Conservation (phyloP, 2,888 invertebrate genomes). For the Parnassius mnemosyne region DNA sequence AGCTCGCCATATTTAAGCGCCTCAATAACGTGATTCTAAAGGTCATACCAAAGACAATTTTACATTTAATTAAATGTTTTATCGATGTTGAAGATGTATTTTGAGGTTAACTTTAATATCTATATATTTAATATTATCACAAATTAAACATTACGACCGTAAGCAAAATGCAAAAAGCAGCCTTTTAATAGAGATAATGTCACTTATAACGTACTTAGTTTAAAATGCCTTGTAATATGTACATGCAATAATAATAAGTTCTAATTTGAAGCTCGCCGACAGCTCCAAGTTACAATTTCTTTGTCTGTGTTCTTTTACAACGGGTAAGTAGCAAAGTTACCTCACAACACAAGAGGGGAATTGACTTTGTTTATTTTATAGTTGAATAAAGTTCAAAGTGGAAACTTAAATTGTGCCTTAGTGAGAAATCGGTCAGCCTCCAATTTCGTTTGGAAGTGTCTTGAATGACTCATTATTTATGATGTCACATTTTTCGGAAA, state of each 20-base stretch:
- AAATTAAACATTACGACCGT: conserved; percentile 2
- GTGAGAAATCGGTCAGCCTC: conserved; percentile 65
- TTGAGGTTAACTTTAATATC: conserved; percentile 24
- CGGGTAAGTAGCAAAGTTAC: conserved; percentile 34
- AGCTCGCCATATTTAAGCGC: conserved; percentile 15
- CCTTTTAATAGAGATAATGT: conserved; percentile 13
- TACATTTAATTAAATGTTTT: conserved; percentile 24
- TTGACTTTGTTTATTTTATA: conserved; percentile 69
- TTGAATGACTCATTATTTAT: conserved; percentile 3
- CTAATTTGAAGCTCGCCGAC: background rate
- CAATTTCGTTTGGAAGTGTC: conserved; percentile 58
- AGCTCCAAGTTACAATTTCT: conserved; percentile 20
- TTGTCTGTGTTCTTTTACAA: conserved; percentile 33
- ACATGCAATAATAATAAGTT: conserved; percentile 16
- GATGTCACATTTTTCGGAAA: conserved; percentile 20
- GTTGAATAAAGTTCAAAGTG: conserved; percentile 74
- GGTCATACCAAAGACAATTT: conserved; percentile 15
- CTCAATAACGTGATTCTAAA: conserved; percentile 23
- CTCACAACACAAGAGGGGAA: conserved; percentile 46
- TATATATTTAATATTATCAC: conserved; percentile 20
- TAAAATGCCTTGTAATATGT: conserved; percentile 21
- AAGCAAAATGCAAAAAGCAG: conserved; percentile 17
- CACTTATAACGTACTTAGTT: conserved; percentile 13
- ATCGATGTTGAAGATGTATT: conserved; percentile 23
- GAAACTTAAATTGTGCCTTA: conserved; percentile 79